Evolutionary conservation across 2,113 vertebrate species (phyloP).

Genomic region (Channa maculata): DNA sequence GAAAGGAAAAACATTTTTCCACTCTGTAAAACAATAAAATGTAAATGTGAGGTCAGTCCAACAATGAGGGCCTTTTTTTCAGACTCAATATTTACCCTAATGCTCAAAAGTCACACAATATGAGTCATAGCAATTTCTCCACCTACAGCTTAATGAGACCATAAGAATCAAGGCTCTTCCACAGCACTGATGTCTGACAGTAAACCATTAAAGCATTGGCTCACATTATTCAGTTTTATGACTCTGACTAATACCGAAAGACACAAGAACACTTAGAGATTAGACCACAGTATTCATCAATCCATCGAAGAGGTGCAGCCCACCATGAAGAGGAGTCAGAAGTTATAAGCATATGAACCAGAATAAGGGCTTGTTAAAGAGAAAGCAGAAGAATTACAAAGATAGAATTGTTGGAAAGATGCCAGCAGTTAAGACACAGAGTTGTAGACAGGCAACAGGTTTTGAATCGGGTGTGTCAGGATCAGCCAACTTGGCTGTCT

Average conservation of each 20-base stretch:
- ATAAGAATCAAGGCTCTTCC: neutral
- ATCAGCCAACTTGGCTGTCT: constrained; percentile 1
- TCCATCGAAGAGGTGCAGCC: neutral
- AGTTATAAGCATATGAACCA: neutral
- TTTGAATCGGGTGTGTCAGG: constrained; percentile 34
- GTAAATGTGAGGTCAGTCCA: constrained; percentile 44
- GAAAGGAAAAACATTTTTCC: constrained; percentile 66
- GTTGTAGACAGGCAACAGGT: constrained; percentile 14
- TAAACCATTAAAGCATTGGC: constrained; percentile 14
- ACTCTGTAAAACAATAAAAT: constrained; percentile 66
- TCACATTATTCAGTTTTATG: constrained; percentile 35
- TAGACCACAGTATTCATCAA: too few relatives aligned
- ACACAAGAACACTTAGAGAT: neutral
- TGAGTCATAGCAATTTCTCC: neutral
- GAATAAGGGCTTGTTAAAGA: neutral
- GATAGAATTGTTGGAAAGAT: neutral
- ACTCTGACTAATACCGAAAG: neutral
- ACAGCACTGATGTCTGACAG: neutral
- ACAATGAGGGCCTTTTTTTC: constrained; percentile 37
- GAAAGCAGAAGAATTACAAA: neutral
- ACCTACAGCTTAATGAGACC: constrained; percentile 4
- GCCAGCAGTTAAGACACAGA: neutral
- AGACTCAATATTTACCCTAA: constrained; percentile 17
- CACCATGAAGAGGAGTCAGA: neutral
- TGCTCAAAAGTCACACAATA: neutral